Base-by-base conservation (phyloP, 2,888 invertebrate genomes). In the Aplocera efformata region DNA sequence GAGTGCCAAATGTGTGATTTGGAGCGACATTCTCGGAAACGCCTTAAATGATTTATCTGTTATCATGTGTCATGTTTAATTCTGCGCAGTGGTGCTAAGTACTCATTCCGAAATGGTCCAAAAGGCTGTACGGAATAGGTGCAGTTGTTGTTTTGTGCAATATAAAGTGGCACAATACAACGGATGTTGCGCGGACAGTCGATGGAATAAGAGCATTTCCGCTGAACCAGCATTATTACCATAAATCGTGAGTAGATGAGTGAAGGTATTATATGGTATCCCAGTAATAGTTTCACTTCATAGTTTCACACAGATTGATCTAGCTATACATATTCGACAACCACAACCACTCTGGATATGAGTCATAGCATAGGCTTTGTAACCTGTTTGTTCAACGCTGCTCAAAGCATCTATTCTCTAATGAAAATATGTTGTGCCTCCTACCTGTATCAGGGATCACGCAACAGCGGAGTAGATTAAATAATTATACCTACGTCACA, bases 181-280 rank as follows among this genome's bases (percentile, higher is more conserved):
- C 80, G 83, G 80, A 83, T 72, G 77, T 79, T 76, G 68, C 71
- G 66, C 67, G 71, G 64, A 61, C 33, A 31, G 30, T 39, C 65
- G 71, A 70, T 71, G 68, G 70, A 73, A 75, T 68, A 69, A 67
- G 67, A 60, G 63, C 58, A 69, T 73, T 75, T 81, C 76, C 82
- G 77, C 58, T 65, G 61, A 37, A 51, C 60, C 53, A 56, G 47
- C 40, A 51, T 55, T 53, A 56, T 58, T 60, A 48, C 44, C 41
- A 43, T 44, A 43, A 58, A 56, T 51, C 46, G 35, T 53, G 53
- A 51, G 46, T 47, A 34, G 17, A 39, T 24, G 35, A 36, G 24
- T 21, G 22, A 10, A 20, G 13, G 27, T 32, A 29, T 21, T 5
- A 9, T 37, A 36, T 44, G 31, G 35, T 29, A 38, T 42, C 29